These are phyloP conservation scores for Drosophila anomalipes DNA, from an alignment of 2,888 invertebrate genomes.

Conservation along the genomic window DNA sequence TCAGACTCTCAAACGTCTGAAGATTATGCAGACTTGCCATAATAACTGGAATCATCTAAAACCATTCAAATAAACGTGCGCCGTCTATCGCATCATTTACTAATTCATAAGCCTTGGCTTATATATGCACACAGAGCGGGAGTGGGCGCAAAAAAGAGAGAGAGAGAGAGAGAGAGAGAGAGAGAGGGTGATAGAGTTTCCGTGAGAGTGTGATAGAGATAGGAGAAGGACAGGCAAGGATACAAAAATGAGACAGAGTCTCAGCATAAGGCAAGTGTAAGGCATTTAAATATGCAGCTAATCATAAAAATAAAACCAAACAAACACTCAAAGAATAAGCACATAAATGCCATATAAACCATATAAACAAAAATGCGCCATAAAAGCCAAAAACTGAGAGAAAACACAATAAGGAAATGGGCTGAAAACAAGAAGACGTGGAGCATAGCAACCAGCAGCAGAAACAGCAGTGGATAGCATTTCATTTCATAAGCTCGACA, in stretches of 20 bases:
- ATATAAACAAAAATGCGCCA: slow-evolving; percentile 60
- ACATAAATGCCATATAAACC: slow-evolving; percentile 63
- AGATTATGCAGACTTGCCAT: slow-evolving; percentile 29
- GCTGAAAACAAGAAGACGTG: slow-evolving; percentile 16
- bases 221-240: not conserved
- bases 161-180: not conserved
- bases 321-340: slow-evolving; percentile 63
- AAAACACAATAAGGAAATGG: slow-evolving; percentile 44
- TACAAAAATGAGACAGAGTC: not conserved
- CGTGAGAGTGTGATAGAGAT: not conserved
- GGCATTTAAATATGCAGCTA: slow-evolving; percentile 68
- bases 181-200: not conserved
- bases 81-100: slow-evolving; percentile 59
- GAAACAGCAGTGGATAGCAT: slow-evolving; percentile 36
- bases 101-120: slow-evolving; percentile 61
- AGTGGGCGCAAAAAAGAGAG: not conserved
- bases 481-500: slow-evolving; percentile 69
- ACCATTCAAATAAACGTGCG: slow-evolving; percentile 46
- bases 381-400: slow-evolving; percentile 45
- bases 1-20: slow-evolving; percentile 14
- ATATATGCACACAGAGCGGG: slow-evolving; percentile 9
- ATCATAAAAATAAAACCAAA: slow-evolving; percentile 67
- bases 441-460: slow-evolving; percentile 22
- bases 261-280: slow-evolving; percentile 12
- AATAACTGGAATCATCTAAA: slow-evolving; percentile 49